Percentiles rank a stretch among this genome's conserved stretches.
Conservation (phyloP, 2,113 vertebrate species). For the Vicugna pacos region DNA sequence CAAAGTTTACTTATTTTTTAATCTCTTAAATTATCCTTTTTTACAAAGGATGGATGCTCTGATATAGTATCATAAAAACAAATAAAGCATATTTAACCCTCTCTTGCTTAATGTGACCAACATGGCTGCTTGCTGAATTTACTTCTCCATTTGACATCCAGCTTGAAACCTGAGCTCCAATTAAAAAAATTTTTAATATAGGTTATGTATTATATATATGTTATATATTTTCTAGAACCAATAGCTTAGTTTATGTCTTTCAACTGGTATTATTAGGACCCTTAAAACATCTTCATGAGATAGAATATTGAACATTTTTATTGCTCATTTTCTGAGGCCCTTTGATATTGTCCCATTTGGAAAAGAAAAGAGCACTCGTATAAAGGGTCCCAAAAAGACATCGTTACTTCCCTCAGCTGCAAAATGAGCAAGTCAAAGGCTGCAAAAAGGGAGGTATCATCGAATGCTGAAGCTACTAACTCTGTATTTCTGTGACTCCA, state of each 20-base stretch:
- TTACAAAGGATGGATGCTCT: neutral
- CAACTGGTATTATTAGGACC: neutral
- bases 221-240: neutral
- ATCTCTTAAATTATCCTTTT: neutral
- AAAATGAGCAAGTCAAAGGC: neutral
- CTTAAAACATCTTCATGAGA: neutral
- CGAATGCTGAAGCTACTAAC: neutral
- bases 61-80: neutral
- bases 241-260: neutral
- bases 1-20: neutral
- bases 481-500: neutral
- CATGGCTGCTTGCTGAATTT: neutral
- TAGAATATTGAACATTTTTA: neutral
- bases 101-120: neutral
- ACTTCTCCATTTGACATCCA: neutral
- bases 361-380: neutral
- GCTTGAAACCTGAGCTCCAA: neutral
- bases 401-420: neutral
- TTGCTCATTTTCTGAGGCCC: neutral
- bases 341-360: neutral
- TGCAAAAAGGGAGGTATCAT: neutral
- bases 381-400: neutral
- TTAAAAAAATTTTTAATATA: constrained; percentile 46
- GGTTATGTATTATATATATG: neutral
- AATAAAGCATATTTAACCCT: neutral